Percentiles rank a stretch among this genome's conserved stretches.
These are phyloP conservation scores for Osedax fenrisi DNA, from an alignment of 2,888 invertebrate species.

Conservation along the genomic window DNA sequence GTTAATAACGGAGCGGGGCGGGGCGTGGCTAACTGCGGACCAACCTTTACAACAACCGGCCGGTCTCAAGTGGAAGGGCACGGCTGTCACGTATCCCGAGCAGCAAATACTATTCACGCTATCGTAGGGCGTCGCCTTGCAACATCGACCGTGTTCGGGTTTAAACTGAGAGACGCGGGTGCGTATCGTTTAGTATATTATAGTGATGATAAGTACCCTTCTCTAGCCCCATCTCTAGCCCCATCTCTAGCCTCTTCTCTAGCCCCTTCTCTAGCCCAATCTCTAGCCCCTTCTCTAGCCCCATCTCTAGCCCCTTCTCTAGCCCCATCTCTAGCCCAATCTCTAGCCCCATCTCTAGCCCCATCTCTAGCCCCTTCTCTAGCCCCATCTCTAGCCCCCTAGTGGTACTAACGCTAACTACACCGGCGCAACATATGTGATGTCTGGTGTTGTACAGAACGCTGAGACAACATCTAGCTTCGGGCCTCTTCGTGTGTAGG, in stretches of 20 bases:
- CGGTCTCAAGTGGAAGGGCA: background rate
- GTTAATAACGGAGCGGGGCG: background rate
- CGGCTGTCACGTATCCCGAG: background rate
- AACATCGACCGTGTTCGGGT: background rate
- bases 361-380: too few relatives aligned
- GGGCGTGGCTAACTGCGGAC: background rate
- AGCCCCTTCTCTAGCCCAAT: too few relatives aligned
- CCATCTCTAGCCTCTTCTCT: too few relatives aligned
- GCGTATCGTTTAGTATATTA: too few relatives aligned
- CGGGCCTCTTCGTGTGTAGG: background rate
- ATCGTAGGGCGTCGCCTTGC: background rate
- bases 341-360: too few relatives aligned
- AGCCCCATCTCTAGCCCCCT: too few relatives aligned
- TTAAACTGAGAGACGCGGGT: background rate
- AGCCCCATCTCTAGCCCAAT: too few relatives aligned
- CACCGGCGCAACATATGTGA: background rate
- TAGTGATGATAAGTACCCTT: too few relatives aligned
- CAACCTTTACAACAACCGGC: background rate
- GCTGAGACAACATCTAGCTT: background rate
- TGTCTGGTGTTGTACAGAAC: background rate
- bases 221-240: too few relatives aligned
- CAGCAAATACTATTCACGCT: background rate
- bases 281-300: too few relatives aligned
- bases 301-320: too few relatives aligned
- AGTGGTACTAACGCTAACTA: background rate